These are phyloP conservation scores for Nomada ruficornis DNA, from an alignment of 2,888 invertebrate genomes.

Conservation along the genomic window DNA sequence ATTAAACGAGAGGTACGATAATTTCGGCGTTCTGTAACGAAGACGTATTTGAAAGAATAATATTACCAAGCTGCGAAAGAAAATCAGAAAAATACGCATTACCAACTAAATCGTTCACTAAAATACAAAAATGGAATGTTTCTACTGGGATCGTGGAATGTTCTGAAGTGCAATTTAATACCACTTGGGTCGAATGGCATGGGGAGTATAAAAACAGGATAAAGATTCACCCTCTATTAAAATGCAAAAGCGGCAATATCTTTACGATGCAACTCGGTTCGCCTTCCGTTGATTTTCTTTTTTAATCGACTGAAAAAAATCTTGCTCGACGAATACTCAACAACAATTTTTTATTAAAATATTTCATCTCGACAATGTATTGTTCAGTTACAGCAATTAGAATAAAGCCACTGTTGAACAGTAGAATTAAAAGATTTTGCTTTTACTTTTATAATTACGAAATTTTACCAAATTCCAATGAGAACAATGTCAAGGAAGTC, in stretches of 20 bases:
- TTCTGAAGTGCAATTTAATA: neutral
- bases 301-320: neutral
- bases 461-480: neutral
- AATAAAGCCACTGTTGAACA: neutral
- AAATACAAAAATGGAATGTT: slow-evolving; percentile 55
- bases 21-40: slow-evolving; percentile 12
- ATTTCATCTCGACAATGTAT: neutral
- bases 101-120: slow-evolving; percentile 42
- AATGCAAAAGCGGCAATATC: neutral
- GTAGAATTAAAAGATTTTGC: neutral
- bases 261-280: neutral
- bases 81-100: slow-evolving; percentile 40
- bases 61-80: slow-evolving; percentile 29
- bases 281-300: neutral
- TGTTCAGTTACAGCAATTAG: neutral
- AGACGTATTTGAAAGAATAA: slow-evolving; percentile 4
- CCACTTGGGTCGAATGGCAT: neutral
- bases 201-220: neutral
- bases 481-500: no score
- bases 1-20: neutral
- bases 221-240: no score
- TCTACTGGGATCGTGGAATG: slow-evolving; percentile 44
- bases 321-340: neutral
- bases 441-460: neutral
- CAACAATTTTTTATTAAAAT: neutral